phyloP scores from a whole-genome alignment of 2,113 vertebrate genomes.

The Ellobius talpinus region DNA sequence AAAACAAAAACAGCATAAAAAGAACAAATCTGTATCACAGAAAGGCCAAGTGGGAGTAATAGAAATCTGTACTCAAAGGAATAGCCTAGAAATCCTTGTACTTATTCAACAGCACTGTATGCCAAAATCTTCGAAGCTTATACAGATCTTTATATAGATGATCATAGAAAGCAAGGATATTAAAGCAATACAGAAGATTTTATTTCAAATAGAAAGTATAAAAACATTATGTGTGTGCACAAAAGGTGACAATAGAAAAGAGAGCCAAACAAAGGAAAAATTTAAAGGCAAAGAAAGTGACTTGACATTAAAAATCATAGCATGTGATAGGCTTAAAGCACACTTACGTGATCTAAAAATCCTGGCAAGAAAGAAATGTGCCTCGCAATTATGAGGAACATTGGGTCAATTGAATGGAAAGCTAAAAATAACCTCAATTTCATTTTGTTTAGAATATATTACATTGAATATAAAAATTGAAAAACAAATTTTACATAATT shows the following conservation, averaged over 20 bases:
- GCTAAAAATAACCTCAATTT: slow-evolving; percentile 77
- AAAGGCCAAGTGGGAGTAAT: background rate
- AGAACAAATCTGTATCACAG: background rate
- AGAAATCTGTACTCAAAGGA: background rate
- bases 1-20: background rate
- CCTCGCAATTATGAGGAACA: slow-evolving; percentile 79
- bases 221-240: background rate
- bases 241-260: background rate
- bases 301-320: slow-evolving; percentile 80
- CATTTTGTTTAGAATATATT: slow-evolving; percentile 71
- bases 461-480: slow-evolving; percentile 80
- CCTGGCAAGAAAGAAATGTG: slow-evolving; percentile 80
- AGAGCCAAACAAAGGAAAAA: background rate
- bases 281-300: slow-evolving; percentile 25
- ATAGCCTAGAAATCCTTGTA: background rate
- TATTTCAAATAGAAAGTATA: slow-evolving; percentile 41
- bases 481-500: slow-evolving; percentile 71
- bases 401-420: slow-evolving; percentile 74
- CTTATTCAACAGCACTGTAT: background rate
- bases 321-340: slow-evolving; percentile 71
- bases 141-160: background rate
- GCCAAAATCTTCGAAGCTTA: background rate
- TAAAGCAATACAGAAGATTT: background rate
- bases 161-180: background rate
- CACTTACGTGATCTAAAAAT: slow-evolving; percentile 64